Percentiles rank a stretch among this genome's conserved stretches.
Conservation (phyloP, 2,888 invertebrate species). For the Drosophila vallismaia region DNA sequence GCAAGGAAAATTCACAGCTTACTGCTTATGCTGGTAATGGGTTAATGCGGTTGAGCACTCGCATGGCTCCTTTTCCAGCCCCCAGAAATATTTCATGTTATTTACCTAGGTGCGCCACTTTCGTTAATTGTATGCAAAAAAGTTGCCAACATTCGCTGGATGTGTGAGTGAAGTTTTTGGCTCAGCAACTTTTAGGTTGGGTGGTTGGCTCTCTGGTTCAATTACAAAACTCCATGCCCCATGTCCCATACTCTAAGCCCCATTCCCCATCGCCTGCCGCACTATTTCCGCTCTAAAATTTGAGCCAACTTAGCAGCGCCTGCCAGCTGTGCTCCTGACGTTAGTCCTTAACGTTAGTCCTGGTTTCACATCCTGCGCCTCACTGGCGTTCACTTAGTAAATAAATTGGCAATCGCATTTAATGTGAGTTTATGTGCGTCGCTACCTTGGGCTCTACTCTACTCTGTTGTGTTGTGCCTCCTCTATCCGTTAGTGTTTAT, state of each 20-base stretch:
- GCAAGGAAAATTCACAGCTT: conserved; percentile 41
- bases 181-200: conserved; percentile 55
- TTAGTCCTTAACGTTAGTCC: conserved; percentile 9
- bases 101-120: conserved; percentile 75
- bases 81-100: conserved; percentile 60
- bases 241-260: conserved; percentile 33
- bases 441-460: conserved; percentile 47
- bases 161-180: conserved; percentile 45
- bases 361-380: conserved; percentile 34
- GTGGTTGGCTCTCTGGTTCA: conserved; percentile 62
- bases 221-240: conserved; percentile 53
- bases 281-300: conserved; percentile 78
- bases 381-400: conserved; percentile 73
- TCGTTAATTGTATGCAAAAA: conserved; percentile 80
- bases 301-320: conserved; percentile 62
- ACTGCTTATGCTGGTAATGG: conserved; percentile 61
- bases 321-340: conserved; percentile 62
- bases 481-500: conserved; percentile 52
- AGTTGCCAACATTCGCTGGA: conserved; percentile 65
- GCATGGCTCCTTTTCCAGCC: conserved; percentile 24
- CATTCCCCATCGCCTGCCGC: conserved; percentile 45
- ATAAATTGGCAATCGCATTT: conserved; percentile 80
- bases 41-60: conserved; percentile 68
- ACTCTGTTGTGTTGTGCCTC: conserved; percentile 12
- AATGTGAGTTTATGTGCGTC: conserved; percentile 79